Percentiles rank a stretch among this genome's conserved stretches.
Evolutionary conservation across 2,797 vertebrate species (phyloP).

Genomic region (Cirrhinus molitorella): DNA sequence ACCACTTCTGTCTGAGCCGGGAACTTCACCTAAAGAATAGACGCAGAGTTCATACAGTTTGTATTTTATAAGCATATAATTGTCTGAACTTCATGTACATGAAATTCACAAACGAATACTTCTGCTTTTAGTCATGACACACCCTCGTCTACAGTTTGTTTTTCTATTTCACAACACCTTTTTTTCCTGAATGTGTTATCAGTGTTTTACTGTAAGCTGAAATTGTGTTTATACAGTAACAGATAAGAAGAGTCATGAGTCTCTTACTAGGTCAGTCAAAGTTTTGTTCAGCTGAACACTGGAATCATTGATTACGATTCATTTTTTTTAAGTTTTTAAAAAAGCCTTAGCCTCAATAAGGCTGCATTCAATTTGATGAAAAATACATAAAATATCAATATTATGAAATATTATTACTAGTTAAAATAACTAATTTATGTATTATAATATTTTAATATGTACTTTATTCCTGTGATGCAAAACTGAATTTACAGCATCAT

Average conservation of each 20-base stretch:
- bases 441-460: background rate
- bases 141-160: background rate
- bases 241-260: background rate
- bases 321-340: background rate
- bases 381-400: background rate
- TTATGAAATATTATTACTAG: background rate
- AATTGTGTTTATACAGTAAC: constrained; percentile 8
- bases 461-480: background rate
- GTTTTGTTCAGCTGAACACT: background rate
- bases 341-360: no score
- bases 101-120: background rate
- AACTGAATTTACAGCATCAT: no score
- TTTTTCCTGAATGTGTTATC: background rate
- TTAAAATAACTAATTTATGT: background rate
- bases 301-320: background rate
- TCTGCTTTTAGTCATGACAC: background rate
- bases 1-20: constrained; percentile 90
- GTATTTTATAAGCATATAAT: background rate
- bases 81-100: background rate
- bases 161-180: background rate
- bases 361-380: background rate
- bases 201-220: background rate
- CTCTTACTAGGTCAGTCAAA: background rate
- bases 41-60: background rate
- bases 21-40: constrained; percentile 84